phyloP scores from a whole-genome alignment of 2,888 invertebrate genomes.

The Parapristionchus giblindavisi region DNA sequence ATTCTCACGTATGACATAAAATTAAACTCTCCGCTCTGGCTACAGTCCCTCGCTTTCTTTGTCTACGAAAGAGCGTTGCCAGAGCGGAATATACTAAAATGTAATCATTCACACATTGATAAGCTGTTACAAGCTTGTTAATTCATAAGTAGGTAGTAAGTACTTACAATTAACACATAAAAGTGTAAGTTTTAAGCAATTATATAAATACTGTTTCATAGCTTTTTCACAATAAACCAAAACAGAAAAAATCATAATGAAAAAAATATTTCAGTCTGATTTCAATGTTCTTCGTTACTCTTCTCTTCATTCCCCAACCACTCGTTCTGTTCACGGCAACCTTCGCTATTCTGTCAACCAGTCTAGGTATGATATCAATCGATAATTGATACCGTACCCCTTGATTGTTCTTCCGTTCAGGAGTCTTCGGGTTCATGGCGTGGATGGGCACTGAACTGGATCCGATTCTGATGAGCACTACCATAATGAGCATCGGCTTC shows the following conservation, averaged over 20 bases:
- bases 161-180: not conserved
- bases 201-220: not conserved
- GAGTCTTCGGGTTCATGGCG: constrained; percentile 67
- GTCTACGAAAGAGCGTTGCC: too few species aligned
- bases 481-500: constrained; percentile 68
- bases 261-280: constrained; percentile 55
- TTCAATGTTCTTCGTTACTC: constrained; percentile 66
- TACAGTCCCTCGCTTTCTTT: too few species aligned
- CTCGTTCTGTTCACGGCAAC: constrained; percentile 64
- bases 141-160: not conserved
- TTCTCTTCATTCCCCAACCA: constrained; percentile 65
- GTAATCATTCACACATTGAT: not conserved
- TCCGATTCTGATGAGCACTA: constrained; percentile 67
- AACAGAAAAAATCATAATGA: not conserved
- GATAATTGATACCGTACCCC: not conserved
- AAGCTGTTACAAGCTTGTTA: not conserved
- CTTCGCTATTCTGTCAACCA: constrained; percentile 64
- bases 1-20: constrained; percentile 9
- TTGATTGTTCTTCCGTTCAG: constrained; percentile 40
- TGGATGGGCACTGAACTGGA: constrained; percentile 66
- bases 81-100: not conserved
- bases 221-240: too few species aligned
- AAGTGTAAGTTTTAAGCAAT: not conserved
- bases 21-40: too few species aligned
- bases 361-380: constrained; percentile 51